Percentiles rank a stretch among this genome's conserved stretches.
Evolutionary conservation across 2,888 invertebrate species (phyloP).

Genomic region (Carterocephalus palaemon): DNA sequence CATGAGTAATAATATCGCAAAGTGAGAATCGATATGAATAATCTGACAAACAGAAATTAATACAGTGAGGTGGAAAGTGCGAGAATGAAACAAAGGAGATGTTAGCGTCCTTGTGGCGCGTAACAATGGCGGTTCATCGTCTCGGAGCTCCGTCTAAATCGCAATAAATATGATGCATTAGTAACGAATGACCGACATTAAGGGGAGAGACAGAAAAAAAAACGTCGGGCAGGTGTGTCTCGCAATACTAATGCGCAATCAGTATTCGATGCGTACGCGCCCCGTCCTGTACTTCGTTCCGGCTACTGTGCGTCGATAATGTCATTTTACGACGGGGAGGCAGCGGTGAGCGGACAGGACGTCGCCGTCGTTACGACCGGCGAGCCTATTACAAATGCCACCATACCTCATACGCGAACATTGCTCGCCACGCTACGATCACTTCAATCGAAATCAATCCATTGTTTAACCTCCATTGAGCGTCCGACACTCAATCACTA

Average conservation of each 20-base stretch:
- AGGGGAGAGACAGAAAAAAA: slow-evolving; percentile 73
- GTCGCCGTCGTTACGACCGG: slow-evolving; percentile 74
- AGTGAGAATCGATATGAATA: slow-evolving; percentile 24
- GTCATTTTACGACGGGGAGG: slow-evolving; percentile 76
- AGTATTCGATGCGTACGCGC: slow-evolving; percentile 71
- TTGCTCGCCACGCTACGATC: slow-evolving; percentile 50
- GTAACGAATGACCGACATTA: slow-evolving; percentile 76
- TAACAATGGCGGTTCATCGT: slow-evolving; percentile 60
- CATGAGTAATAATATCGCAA: slow-evolving; percentile 19
- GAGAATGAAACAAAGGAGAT: slow-evolving; percentile 43
- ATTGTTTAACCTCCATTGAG: slow-evolving; percentile 64
- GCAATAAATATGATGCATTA: slow-evolving; percentile 75
- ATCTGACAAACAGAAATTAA: slow-evolving; percentile 11
- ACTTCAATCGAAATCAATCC: slow-evolving; percentile 43
- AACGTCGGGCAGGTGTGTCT: slow-evolving; percentile 73
- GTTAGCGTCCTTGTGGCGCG: slow-evolving; percentile 56
- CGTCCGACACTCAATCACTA: slow-evolving; percentile 42
- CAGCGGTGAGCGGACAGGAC: slow-evolving; percentile 70
- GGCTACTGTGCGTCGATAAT: slow-evolving; percentile 79
- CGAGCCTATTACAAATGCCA: slow-evolving; percentile 75
- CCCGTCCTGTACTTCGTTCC: slow-evolving; percentile 78
- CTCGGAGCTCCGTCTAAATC: slow-evolving; percentile 58
- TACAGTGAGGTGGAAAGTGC: slow-evolving; percentile 25
- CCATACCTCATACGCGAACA: slow-evolving; percentile 65
- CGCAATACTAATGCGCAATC: slow-evolving; percentile 77